Evolutionary conservation across 2,797 vertebrate species (phyloP).

Genomic region (Darevskia nairensis): DNA sequence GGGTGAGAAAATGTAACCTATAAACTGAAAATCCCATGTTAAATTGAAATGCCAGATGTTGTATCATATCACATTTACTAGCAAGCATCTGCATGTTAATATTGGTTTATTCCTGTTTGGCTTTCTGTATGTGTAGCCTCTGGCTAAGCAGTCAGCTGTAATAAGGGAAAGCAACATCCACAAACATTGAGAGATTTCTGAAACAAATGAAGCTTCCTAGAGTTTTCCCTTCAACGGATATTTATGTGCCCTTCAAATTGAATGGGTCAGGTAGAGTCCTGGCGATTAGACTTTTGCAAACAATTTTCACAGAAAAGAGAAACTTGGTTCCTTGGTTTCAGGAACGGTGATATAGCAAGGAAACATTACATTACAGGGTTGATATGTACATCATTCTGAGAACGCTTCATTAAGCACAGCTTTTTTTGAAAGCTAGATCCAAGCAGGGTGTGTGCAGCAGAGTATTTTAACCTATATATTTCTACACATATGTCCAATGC

Average conservation of each 20-base stretch:
- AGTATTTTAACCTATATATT: background rate
- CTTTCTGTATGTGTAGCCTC: background rate
- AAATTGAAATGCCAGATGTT: conserved; percentile 28
- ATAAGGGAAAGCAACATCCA: conserved; percentile 13
- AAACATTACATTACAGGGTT: background rate
- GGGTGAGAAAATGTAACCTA: background rate
- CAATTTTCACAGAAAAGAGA: background rate
- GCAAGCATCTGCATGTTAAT: conserved; percentile 21
- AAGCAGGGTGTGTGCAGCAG: background rate
- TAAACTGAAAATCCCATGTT: background rate
- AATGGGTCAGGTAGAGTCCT: fast-evolving
- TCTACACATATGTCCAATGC: background rate
- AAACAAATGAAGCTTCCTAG: background rate
- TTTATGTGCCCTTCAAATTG: background rate
- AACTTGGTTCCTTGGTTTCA: background rate
- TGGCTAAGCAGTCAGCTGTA: conserved; percentile 1
- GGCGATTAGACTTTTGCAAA: conserved; percentile 5
- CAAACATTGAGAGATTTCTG: background rate
- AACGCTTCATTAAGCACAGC: background rate
- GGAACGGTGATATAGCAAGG: background rate
- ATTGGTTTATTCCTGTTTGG: conserved; percentile 7
- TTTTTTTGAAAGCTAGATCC: background rate
- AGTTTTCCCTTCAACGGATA: background rate
- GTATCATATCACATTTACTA: background rate
- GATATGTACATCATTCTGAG: background rate